These are phyloP conservation scores for Bradypodion ventrale DNA, from an alignment of 2,797 vertebrate species.

Conservation along the genomic window DNA sequence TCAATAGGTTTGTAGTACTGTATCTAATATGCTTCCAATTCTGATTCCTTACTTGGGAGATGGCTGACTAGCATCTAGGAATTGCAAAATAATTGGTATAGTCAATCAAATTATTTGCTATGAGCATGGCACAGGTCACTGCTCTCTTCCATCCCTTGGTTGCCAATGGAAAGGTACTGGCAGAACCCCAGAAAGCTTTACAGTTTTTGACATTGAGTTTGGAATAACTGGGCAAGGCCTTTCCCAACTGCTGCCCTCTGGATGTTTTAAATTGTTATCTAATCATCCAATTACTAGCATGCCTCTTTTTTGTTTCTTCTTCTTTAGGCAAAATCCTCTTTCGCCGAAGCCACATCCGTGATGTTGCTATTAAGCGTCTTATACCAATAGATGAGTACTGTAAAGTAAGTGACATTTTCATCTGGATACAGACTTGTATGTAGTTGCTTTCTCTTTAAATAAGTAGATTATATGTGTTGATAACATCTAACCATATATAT, in stretches of 20 bases:
- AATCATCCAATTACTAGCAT: background rate
- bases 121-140: background rate
- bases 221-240: background rate
- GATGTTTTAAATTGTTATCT: background rate
- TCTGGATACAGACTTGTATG: background rate
- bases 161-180: background rate
- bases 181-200: no score
- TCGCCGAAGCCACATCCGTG: constrained; percentile 94
- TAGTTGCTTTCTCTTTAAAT: no score
- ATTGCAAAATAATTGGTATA: background rate
- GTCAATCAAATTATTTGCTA: no score
- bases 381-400: constrained; percentile 98
- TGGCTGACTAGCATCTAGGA: background rate
- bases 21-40: background rate
- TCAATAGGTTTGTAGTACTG: background rate
- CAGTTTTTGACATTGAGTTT: background rate
- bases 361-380: constrained; percentile 95
- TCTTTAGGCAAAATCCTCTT: constrained; percentile 95
- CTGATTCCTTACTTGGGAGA: background rate
- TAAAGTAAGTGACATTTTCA: constrained; percentile 81
- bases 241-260: background rate
- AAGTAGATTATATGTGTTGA: background rate
- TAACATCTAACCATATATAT: background rate
- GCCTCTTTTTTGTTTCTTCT: background rate
- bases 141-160: background rate